phyloP scores from a whole-genome alignment of 2,888 invertebrate genomes.

The Sturmia bella region DNA sequence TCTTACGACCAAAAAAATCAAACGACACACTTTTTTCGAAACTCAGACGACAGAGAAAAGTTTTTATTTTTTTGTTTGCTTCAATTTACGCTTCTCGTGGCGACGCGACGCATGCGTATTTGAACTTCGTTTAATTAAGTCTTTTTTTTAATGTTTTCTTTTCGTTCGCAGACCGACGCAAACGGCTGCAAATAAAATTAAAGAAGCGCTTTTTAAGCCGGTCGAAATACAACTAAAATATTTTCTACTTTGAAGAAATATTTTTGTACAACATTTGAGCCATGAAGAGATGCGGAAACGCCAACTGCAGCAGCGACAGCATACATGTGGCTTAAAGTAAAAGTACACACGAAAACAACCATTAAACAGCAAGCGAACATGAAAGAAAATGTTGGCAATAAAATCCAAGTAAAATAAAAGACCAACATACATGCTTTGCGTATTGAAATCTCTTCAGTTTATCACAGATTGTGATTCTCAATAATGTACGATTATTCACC shows the following conservation, averaged over 20 bases:
- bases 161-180: constrained; percentile 53
- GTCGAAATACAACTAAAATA: constrained; percentile 71
- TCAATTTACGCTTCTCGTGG: constrained; percentile 21
- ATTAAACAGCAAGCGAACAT: constrained; percentile 9
- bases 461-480: no score
- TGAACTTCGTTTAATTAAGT: constrained; percentile 24
- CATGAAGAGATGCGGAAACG: constrained; percentile 21
- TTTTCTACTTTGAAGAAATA: constrained; percentile 65
- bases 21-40: constrained; percentile 58
- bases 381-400: constrained; percentile 47
- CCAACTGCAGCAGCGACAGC: constrained; percentile 31
- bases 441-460: no score
- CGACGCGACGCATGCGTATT: constrained; percentile 60
- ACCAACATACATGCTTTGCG: background rate
- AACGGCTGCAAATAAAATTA: constrained; percentile 41
- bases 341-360: constrained; percentile 34
- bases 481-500: no score
- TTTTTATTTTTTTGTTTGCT: background rate
- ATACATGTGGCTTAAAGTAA: constrained; percentile 61
- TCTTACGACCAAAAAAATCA: constrained; percentile 40
- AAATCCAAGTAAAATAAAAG: constrained; percentile 23
- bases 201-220: constrained; percentile 69
- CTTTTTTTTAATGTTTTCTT: constrained; percentile 10
- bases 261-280: constrained; percentile 60
- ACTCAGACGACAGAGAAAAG: constrained; percentile 33